Base-by-base conservation (phyloP, 2,797 vertebrate genomes). In the Phylloscopus collybita region DNA sequence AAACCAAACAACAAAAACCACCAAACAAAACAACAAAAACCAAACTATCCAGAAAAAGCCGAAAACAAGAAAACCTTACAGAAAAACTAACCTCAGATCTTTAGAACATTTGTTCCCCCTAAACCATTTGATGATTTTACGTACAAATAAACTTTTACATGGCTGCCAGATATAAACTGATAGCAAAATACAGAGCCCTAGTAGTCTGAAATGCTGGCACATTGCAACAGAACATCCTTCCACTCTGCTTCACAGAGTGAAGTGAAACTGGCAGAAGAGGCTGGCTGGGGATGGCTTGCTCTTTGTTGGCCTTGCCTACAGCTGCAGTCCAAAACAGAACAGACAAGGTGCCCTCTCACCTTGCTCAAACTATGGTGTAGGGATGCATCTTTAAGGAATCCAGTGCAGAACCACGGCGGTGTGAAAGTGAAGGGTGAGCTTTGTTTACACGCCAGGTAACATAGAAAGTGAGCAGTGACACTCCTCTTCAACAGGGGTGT, bases 381-480 rank as follows among this genome's bases (percentile, higher is more conserved):
- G 29, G 36, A 53, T 23, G 16, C 40, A 60, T 45, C 86, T 59
- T 27, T 47, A 67, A 70, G 57, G 38, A 59, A 84, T 29, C 16
- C 62, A 49, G 38, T 29, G 54, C 66, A 45, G 66, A 29, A 21
- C 56, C 22, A 71, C 0, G 0, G 57, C 0, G 0, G 18, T n/a
- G 15, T 38, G 78, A 57, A 75, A 53, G 36, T 0, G 2, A 67
- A 69, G 50, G 13, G 6, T 70, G 83, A 47, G 30, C 42, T 80
- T 83, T 21, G 8, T 19, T 73, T n/a, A 25, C 7, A 2, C 18
- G 42, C 27, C 59, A 61, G 38, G 3, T 65, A 57, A 45, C 9
- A 51, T 0, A 57, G 82, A 66, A 67, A 64, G 36, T 53, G 36
- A 56, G 49, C 71, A 80, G 36, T 3, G 2, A n/a, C 1, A 11